Conservation (phyloP, 2,797 vertebrate species). For the Pogoniulus pusillus region DNA sequence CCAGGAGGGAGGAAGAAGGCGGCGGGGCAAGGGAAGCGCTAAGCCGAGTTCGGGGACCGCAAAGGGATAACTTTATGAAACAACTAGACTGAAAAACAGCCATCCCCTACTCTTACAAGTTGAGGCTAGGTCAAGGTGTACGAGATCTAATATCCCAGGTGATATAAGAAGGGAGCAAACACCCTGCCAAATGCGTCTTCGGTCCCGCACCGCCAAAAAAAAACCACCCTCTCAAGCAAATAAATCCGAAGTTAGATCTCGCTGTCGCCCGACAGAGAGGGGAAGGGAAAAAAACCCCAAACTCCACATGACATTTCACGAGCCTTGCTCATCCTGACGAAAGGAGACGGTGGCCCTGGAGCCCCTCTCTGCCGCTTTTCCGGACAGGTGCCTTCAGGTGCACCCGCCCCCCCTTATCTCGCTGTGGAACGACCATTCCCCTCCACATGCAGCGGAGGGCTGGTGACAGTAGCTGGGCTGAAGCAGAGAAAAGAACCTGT, state of each 20-base stretch:
- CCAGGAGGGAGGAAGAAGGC: background rate
- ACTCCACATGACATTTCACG: background rate
- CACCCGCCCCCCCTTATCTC: background rate
- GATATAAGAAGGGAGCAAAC: conserved; percentile 15
- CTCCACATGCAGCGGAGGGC: background rate
- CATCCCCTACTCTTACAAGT: no score
- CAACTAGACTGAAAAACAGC: background rate
- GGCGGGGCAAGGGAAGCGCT: background rate
- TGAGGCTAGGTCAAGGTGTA: background rate
- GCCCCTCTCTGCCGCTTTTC: background rate
- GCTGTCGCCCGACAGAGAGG: background rate
- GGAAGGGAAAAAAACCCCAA: background rate
- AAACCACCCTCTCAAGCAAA: background rate
- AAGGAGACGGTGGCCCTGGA: background rate
- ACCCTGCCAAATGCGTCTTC: background rate
- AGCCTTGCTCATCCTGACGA: background rate
- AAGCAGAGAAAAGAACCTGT: background rate
- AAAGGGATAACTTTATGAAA: background rate
- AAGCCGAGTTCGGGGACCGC: background rate
- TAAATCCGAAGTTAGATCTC: background rate
- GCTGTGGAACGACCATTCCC: background rate
- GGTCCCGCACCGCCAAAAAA: background rate
- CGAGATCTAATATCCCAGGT: conserved; percentile 2
- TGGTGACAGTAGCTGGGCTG: conserved; percentile 1
- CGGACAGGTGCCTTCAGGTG: conserved; percentile 24